These are phyloP conservation scores for Chamaea fasciata DNA, from an alignment of 2,113 vertebrate species.

Conservation along the genomic window DNA sequence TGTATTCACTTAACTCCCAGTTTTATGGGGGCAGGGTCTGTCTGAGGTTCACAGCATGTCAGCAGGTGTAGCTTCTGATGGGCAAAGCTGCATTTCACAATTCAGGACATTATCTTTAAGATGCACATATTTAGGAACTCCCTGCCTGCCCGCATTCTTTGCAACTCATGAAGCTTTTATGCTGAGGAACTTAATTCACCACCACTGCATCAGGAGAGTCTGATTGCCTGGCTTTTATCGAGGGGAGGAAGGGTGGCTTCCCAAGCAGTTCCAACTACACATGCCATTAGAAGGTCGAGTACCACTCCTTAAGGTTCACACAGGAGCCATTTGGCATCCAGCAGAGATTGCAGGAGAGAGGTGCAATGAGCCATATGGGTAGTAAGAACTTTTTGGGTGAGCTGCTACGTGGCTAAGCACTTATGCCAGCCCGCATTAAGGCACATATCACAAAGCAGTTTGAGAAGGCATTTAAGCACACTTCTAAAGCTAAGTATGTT, in stretches of 20 bases:
- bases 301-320: not conserved
- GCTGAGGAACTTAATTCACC: not conserved
- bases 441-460: slow-evolving; percentile 14
- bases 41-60: not conserved
- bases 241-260: not conserved
- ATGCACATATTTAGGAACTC: not conserved
- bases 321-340: slow-evolving; percentile 12
- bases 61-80: not conserved
- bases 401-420: not conserved
- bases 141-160: not conserved
- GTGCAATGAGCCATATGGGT: slow-evolving; percentile 34
- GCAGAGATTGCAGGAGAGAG: not conserved
- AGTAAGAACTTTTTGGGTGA: slow-evolving; percentile 20
- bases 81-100: not conserved
- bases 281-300: not conserved
- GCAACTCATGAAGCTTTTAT: not conserved
- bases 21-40: not conserved
- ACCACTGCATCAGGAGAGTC: not conserved
- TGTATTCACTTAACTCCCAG: not conserved
- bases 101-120: not conserved
- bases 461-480: slow-evolving; percentile 3
- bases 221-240: not conserved
- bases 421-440: not conserved
- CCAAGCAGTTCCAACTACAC: not conserved
- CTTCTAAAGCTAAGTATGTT: not conserved